Evolutionary conservation across 2,797 vertebrate species (phyloP), one percentile per base, ranked within the genome.

Genomic region (Siniperca obscura): DNA sequence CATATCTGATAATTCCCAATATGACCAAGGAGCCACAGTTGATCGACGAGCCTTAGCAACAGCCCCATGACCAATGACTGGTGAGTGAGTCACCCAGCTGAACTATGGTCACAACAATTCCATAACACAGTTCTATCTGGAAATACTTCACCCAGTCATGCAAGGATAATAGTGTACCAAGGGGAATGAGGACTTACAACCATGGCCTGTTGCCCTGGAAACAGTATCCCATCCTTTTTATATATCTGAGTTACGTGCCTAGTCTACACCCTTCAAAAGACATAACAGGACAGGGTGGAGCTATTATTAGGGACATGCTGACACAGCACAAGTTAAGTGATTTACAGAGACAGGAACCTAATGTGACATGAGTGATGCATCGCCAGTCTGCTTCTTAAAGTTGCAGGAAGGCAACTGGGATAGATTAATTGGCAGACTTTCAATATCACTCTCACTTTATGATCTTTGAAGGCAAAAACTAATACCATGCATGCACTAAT

Each of bases 301-400:
- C 89, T 94, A 90, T 93, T 93, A 91, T 91, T 93, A 92, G 89
- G 48, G 76, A 61, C 65, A 46, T 70, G 82, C 91, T 94, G 91
- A 93, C 89, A 80, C 69, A 84, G 86, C 85, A 84, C 70, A 50
- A 75, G 70, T 65, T 60, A 67, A 75, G 68, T 91, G 86, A 91
- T 91, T 90, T 89, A 91, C 83, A 87, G 72, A 88, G 83, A 89
- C 60, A 67, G 74, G 52, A 78, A 86, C 67, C n/a, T 57, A 79
- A 85, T 86, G 81, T 87, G 86, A 92, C 88, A 88, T 50, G 30
- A 81, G 69, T 76, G 75, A 93, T 90, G 76, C 86, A 86, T 92
- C 81, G 87, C 69, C 56, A 48, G 66, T 69, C 81, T 67, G 55
- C 77, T 74, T 87, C 80, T 89, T 79, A 90, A 92, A 90, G 82